phyloP scores from a whole-genome alignment of 2,888 invertebrate species.

The Xanthia togata region DNA sequence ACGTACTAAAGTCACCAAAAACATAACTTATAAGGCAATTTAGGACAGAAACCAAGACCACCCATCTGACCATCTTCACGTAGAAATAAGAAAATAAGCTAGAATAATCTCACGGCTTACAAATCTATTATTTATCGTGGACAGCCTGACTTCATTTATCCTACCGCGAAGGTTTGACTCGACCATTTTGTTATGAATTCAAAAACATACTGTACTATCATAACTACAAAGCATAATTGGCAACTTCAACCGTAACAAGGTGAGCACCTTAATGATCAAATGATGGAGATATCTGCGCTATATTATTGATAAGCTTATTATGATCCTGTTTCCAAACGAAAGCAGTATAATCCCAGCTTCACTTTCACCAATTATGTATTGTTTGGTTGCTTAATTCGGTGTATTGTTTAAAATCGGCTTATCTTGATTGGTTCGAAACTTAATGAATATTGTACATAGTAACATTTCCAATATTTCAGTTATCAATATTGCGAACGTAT shows the following conservation, averaged over 20 bases:
- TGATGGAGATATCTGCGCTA: slow-evolving; percentile 53
- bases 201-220: slow-evolving; percentile 22
- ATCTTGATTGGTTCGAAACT: slow-evolving; percentile 60
- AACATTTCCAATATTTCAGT: background rate
- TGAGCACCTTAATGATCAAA: slow-evolving; percentile 61
- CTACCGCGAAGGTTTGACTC: slow-evolving; percentile 22
- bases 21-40: slow-evolving; percentile 62
- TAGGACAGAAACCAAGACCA: slow-evolving; percentile 54
- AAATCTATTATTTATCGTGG: slow-evolving; percentile 60
- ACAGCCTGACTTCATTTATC: slow-evolving; percentile 45
- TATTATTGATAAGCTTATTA: slow-evolving; percentile 64
- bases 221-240: slow-evolving; percentile 30
- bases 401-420: slow-evolving; percentile 62
- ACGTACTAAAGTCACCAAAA: slow-evolving; percentile 48
- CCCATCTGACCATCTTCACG: slow-evolving; percentile 41
- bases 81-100: slow-evolving; percentile 54
- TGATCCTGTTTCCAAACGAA: slow-evolving; percentile 64
- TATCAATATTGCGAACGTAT: background rate
- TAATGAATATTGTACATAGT: slow-evolving; percentile 20
- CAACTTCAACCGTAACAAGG: slow-evolving; percentile 36
- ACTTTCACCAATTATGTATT: slow-evolving; percentile 60
- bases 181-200: slow-evolving; percentile 38
- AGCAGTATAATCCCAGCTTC: slow-evolving; percentile 59
- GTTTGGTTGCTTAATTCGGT: slow-evolving; percentile 55
- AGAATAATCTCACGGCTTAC: slow-evolving; percentile 59